Evolutionary conservation across 2,888 invertebrate species (phyloP).

Genomic region (Callimorpha dominula): DNA sequence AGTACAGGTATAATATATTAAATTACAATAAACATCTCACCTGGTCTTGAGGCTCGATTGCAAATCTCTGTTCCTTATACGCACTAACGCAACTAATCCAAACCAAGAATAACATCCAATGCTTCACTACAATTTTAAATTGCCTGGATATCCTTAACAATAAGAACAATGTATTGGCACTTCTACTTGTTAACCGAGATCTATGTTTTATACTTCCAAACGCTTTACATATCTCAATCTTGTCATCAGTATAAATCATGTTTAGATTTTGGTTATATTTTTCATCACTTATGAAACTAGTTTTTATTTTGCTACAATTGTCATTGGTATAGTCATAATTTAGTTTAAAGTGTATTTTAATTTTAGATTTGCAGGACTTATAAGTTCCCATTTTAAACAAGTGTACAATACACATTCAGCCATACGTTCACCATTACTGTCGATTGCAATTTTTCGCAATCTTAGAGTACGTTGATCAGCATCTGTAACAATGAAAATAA

Average conservation of each 20-base stretch:
- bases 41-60: conserved; percentile 83
- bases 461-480: conserved; percentile 21
- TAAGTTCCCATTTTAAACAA: conserved; percentile 35
- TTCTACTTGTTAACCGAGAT: conserved; percentile 71
- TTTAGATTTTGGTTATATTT: conserved; percentile 21
- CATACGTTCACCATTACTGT: conserved; percentile 24
- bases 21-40: conserved; percentile 54
- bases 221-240: conserved; percentile 29
- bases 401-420: conserved; percentile 20
- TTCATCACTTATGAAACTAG: conserved; percentile 18
- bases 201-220: conserved; percentile 31
- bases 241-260: conserved; percentile 33
- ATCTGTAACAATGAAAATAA: conserved; percentile 46
- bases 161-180: conserved; percentile 76
- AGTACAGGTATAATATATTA: background rate
- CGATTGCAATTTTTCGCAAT: background rate
- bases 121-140: conserved; percentile 52
- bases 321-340: conserved; percentile 11
- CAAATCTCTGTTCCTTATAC: conserved; percentile 78
- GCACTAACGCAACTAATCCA: conserved; percentile 64
- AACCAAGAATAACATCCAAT: conserved; percentile 62
- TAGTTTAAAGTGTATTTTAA: conserved; percentile 15
- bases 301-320: conserved; percentile 21
- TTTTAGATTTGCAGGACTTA: conserved; percentile 20
- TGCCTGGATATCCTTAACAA: conserved; percentile 71